Conservation (phyloP, 2,113 vertebrate genomes). For the Tragelaphus strepsiceros region DNA sequence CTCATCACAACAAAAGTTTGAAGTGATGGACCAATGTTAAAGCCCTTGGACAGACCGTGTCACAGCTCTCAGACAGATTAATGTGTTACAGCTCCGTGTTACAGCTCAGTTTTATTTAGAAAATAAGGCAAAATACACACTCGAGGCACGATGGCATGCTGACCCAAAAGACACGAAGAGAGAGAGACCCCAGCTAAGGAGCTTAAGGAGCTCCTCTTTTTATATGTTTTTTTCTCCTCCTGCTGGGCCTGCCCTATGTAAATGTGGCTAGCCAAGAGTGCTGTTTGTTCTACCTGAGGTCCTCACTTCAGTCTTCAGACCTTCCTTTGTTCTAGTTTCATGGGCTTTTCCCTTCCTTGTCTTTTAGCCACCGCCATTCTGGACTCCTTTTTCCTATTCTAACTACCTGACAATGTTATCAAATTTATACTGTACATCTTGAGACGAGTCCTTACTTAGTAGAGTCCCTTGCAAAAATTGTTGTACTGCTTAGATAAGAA, state of each 20-base stretch:
- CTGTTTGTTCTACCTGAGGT: neutral
- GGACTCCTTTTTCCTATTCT: neutral
- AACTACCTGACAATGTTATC: neutral
- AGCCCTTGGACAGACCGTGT: neutral
- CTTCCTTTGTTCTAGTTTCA: neutral
- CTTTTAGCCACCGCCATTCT: neutral
- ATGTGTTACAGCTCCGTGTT: neutral
- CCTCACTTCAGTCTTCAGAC: neutral
- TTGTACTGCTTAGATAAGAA: conserved; percentile 32
- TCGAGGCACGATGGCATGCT: neutral
- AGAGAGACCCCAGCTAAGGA: neutral
- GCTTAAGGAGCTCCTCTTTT: neutral
- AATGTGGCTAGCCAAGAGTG: neutral
- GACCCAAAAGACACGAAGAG: neutral
- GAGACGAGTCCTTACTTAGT: neutral
- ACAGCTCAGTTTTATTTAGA: neutral
- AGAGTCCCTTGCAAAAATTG: neutral
- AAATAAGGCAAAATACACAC: neutral
- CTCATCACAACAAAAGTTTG: neutral
- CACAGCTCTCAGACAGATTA: neutral
- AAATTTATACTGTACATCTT: neutral
- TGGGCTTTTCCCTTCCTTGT: neutral
- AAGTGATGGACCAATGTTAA: neutral
- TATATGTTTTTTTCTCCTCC: neutral
- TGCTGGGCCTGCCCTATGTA: neutral